phyloP scores from a whole-genome alignment of 2,113 vertebrate species.

The Cyphomyrus discorhynchus region DNA sequence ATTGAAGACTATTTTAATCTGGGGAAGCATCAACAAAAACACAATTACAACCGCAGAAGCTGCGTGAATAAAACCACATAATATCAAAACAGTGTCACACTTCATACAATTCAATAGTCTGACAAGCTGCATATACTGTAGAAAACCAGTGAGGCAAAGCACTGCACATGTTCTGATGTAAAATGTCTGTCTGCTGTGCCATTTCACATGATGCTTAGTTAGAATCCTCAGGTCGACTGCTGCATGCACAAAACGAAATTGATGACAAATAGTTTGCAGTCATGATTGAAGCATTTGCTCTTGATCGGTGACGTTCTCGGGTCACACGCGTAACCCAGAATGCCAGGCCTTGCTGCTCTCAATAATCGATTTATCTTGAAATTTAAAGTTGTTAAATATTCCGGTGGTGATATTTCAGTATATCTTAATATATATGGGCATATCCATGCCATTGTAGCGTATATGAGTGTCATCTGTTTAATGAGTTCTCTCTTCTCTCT shows the following conservation, averaged over 20 bases:
- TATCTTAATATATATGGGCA: not conserved
- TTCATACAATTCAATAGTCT: not conserved
- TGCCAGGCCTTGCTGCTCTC: not conserved
- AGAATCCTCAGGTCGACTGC: no score
- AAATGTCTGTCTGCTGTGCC: not conserved
- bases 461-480: not conserved
- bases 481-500: not conserved
- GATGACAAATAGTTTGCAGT: not conserved
- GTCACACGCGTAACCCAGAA: slow-evolving; percentile 32
- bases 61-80: not conserved
- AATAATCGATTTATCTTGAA: not conserved
- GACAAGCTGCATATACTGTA: not conserved
- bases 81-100: not conserved
- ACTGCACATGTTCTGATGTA: not conserved
- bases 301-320: slow-evolving; percentile 27
- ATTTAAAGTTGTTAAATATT: not conserved
- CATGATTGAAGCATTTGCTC: not conserved
- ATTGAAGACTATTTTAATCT: not conserved
- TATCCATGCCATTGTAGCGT: not conserved
- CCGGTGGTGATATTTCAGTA: not conserved
- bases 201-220: not conserved
- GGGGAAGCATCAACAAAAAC: not conserved
- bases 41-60: not conserved
- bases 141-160: not conserved
- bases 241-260: not conserved